phyloP scores from a whole-genome alignment of 64 coral and sea anemone genomes.

The Catalaphyllia jardinei region DNA sequence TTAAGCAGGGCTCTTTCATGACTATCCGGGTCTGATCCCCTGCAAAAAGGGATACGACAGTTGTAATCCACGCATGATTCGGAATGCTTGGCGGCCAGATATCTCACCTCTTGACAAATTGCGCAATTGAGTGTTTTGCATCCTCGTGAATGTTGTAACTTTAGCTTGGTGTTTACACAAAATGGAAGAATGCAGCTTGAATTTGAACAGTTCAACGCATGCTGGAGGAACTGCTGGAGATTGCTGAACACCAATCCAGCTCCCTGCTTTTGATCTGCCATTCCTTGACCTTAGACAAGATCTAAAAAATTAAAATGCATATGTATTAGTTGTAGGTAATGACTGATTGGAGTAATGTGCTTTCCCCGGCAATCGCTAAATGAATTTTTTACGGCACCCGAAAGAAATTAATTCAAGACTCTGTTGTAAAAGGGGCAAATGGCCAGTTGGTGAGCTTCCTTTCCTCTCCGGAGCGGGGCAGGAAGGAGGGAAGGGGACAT shows the following conservation, averaged over 20 bases:
- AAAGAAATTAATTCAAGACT: too few species aligned
- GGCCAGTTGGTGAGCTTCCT: too few species aligned
- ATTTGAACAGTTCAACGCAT: neutral
- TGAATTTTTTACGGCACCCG: too few species aligned
- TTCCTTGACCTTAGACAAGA: neutral
- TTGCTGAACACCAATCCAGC: neutral
- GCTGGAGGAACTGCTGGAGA: neutral
- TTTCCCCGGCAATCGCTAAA: too few species aligned
- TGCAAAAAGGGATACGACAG: conserved; percentile 12
- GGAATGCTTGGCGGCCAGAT: neutral
- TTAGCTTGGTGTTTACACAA: conserved; percentile 18
- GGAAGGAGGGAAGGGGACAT: too few species aligned
- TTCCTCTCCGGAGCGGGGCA: too few species aligned
- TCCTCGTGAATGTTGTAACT: neutral
- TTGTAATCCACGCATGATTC: neutral
- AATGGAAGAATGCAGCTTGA: neutral
- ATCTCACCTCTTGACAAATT: conserved; percentile 7
- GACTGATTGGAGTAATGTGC: neutral
- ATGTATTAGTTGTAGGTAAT: neutral
- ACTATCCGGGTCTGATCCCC: neutral
- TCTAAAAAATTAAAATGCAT: neutral
- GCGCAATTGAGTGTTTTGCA: neutral
- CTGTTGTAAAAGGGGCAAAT: too few species aligned
- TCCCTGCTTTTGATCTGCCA: neutral
- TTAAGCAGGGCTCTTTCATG: neutral